These are phyloP conservation scores for Caerostris extrusa DNA, from an alignment of 1,140 invertebrate genomes.

Conservation along the genomic window DNA sequence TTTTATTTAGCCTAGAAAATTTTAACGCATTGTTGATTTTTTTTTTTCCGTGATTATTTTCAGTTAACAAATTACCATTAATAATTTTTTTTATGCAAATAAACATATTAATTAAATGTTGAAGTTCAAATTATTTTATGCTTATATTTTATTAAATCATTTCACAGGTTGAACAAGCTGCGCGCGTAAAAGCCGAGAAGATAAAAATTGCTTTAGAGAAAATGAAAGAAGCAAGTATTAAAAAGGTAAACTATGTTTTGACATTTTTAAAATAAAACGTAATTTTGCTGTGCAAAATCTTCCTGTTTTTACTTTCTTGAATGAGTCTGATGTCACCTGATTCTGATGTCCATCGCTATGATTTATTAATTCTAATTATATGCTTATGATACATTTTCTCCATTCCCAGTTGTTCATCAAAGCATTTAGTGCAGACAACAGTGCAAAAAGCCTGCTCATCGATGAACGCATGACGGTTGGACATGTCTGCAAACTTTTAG, in stretches of 20 bases:
- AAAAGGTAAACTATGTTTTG: conserved; percentile 81
- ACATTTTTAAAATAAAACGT: too few species aligned
- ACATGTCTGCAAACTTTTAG: conserved; percentile 94
- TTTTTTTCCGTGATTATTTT: background rate
- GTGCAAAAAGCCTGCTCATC: conserved; percentile 96
- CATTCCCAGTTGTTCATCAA: conserved; percentile 91
- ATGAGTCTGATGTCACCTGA: too few species aligned
- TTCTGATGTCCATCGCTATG: too few species aligned
- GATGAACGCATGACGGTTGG: conserved; percentile 98
- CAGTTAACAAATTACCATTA: background rate
- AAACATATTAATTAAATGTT: background rate
- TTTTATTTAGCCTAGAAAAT: too few species aligned
- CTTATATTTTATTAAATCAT: background rate
- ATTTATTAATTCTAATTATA: too few species aligned
- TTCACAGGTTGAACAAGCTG: conserved; percentile 77
- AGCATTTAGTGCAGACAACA: conserved; percentile 95
- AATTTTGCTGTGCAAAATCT: background rate
- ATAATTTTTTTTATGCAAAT: background rate
- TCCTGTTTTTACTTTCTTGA: background rate
- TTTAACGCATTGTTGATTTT: background rate
- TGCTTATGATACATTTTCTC: background rate
- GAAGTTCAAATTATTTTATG: background rate
- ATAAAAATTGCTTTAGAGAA: conserved; percentile 97
- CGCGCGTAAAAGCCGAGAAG: conserved; percentile 88
- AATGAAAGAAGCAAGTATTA: conserved; percentile 96